Conservation (phyloP, 1,140 invertebrate species). For the Chelonus insularis region DNA sequence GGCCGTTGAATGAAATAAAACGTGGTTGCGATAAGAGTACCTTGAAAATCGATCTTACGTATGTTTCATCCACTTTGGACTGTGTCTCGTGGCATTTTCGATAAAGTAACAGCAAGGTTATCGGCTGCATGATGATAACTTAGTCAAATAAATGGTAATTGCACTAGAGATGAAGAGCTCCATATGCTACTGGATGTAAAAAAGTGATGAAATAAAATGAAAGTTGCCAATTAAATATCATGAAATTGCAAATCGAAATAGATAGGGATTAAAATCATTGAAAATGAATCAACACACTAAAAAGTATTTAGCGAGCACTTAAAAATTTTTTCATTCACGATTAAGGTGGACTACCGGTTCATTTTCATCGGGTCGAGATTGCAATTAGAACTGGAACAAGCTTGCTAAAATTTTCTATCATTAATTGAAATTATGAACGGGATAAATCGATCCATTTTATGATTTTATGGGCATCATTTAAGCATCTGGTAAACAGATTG, state of each 20-base stretch:
- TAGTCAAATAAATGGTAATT: background rate
- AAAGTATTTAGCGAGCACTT: conserved; percentile 11
- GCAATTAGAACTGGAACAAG: background rate
- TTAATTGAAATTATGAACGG: background rate
- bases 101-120: background rate
- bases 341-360: background rate
- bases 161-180: background rate
- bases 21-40: background rate
- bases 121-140: background rate
- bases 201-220: too few relatives aligned
- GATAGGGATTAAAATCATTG: background rate
- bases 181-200: too few relatives aligned
- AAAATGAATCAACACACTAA: conserved; percentile 2
- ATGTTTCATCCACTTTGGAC: conserved; percentile 7
- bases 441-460: conserved; percentile 33
- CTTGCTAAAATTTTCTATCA: background rate
- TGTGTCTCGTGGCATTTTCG: background rate
- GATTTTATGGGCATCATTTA: conserved; percentile 43
- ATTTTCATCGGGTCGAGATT: background rate
- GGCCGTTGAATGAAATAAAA: conserved; percentile 22
- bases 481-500: conserved; percentile 44
- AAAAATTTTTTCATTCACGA: background rate
- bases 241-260: background rate
- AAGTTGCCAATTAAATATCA: too few relatives aligned
- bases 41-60: conserved; percentile 3